Evolutionary conservation across 2,888 invertebrate genomes (phyloP).

Genomic region (Dolomedes plantarius): DNA sequence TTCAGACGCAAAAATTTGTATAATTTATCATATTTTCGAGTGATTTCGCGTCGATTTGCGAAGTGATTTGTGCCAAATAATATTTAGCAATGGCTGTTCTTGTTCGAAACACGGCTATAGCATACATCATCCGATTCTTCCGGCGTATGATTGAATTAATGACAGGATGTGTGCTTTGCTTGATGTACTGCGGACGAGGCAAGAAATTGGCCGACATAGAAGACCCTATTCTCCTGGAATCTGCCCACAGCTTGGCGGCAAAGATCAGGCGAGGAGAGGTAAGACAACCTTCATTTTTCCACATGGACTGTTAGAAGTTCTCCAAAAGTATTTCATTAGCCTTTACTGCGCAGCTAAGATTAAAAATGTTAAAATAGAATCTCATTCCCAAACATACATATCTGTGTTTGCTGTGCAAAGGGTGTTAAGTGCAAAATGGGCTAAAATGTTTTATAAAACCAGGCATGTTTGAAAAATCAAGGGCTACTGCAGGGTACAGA

Average conservation of each 20-base stretch:
- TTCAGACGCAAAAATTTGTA: background rate
- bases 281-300: constrained; percentile 53
- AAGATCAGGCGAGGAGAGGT: constrained; percentile 77
- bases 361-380: too few relatives aligned
- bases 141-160: constrained; percentile 53
- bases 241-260: constrained; percentile 75
- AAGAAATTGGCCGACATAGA: constrained; percentile 73
- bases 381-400: too few relatives aligned
- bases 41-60: background rate
- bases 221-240: constrained; percentile 76
- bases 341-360: too few relatives aligned
- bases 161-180: constrained; percentile 37
- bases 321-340: too few relatives aligned
- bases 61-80: constrained; percentile 21
- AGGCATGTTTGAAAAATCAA: too few relatives aligned
- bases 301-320: too few relatives aligned
- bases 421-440: too few relatives aligned
- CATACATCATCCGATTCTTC: constrained; percentile 43
- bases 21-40: background rate
- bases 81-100: constrained; percentile 38
- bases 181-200: constrained; percentile 44
- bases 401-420: too few relatives aligned
- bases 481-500: too few relatives aligned
- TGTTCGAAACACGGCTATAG: constrained; percentile 38
- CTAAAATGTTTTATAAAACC: too few relatives aligned